phyloP scores from a whole-genome alignment of 2,888 invertebrate species.

The Tenthredo notha region DNA sequence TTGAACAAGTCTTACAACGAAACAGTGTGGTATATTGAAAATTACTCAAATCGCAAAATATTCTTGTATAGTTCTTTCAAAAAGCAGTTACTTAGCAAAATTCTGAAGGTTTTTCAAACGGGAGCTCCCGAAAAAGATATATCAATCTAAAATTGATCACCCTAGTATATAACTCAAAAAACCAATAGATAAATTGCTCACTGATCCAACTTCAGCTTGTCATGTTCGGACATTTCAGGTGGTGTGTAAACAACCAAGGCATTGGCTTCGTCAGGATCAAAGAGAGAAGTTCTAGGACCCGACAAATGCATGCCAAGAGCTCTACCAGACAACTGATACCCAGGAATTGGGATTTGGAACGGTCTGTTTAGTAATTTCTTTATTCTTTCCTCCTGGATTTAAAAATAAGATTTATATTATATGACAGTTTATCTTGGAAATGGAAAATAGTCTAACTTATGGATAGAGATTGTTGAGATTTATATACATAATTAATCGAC shows the following conservation, averaged over 20 bases:
- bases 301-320: slow-evolving; percentile 88
- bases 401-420: slow-evolving; percentile 42
- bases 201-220: slow-evolving; percentile 89
- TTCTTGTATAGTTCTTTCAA: background rate
- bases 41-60: background rate
- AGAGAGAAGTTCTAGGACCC: slow-evolving; percentile 85
- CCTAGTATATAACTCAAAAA: background rate
- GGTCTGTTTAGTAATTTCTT: slow-evolving; percentile 90
- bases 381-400: slow-evolving; percentile 88
- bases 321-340: slow-evolving; percentile 89
- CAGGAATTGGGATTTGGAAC: slow-evolving; percentile 95
- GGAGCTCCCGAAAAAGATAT: no score
- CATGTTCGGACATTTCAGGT: slow-evolving; percentile 91
- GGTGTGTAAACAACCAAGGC: slow-evolving; percentile 94
- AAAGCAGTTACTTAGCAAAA: no score
- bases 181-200: slow-evolving; percentile 72
- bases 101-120: no score
- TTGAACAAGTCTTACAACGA: background rate
- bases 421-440: background rate
- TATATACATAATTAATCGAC: background rate
- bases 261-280: slow-evolving; percentile 95
- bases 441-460: background rate
- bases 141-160: no score
- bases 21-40: slow-evolving; percentile 33
- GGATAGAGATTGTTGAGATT: background rate